Percentiles rank a stretch among this genome's conserved stretches.
phyloP scores from a whole-genome alignment of 1,140 invertebrate species.

The Dreissena rostriformis region DNA sequence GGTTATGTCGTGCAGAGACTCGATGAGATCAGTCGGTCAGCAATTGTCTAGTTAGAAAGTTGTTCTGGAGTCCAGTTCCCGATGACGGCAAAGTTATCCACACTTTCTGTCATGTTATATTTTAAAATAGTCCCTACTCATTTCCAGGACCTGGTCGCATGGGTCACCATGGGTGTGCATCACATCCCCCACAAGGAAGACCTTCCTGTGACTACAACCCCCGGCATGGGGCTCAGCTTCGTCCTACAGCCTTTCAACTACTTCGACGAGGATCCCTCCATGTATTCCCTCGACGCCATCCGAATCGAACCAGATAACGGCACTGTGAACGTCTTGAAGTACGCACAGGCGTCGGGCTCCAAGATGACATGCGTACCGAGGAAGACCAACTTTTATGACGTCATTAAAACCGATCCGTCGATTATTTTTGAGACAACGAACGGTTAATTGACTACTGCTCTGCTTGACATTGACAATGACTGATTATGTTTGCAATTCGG shows the following conservation, averaged over 20 bases:
- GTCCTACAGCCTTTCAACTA: slow-evolving; percentile 74
- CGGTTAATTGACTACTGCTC: no score
- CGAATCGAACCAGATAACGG: slow-evolving; percentile 82
- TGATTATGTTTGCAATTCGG: no score
- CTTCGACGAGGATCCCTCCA: slow-evolving; percentile 69
- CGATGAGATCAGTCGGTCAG: no score
- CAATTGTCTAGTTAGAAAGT: no score
- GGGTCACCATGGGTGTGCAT: slow-evolving; percentile 73
- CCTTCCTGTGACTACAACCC: slow-evolving; percentile 71
- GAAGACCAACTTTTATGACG: slow-evolving; percentile 17
- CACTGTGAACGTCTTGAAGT: slow-evolving; percentile 34
- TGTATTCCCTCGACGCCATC: slow-evolving; percentile 65
- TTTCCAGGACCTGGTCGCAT: slow-evolving; percentile 75
- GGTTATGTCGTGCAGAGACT: no score
- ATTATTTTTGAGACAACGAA: slow-evolving; percentile 14
- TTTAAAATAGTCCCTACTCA: not conserved
- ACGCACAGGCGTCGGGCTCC: slow-evolving; percentile 27
- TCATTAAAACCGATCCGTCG: slow-evolving; percentile 1
- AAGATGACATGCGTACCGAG: slow-evolving; percentile 20
- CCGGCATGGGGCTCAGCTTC: slow-evolving; percentile 68
- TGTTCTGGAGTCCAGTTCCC: no score
- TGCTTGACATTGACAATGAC: no score
- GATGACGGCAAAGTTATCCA: no score
- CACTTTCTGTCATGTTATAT: no score
- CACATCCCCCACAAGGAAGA: slow-evolving; percentile 75